Evolutionary conservation across 2,888 invertebrate genomes (phyloP).

Genomic region (Hypomecis atomaria): DNA sequence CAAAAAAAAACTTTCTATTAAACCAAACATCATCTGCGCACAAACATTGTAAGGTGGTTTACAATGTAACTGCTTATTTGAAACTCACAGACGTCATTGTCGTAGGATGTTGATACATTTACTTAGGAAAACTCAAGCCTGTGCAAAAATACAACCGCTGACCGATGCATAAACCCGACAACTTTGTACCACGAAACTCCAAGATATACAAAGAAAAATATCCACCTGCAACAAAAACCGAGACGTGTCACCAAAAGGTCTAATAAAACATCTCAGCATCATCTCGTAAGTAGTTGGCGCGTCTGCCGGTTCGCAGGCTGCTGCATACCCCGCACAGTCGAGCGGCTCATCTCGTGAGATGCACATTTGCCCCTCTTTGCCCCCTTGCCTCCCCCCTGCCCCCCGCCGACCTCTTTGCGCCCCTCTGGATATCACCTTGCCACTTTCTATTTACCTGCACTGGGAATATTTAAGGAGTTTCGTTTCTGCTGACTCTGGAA

Average conservation of each 20-base stretch:
- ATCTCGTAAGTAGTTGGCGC: conserved; percentile 24
- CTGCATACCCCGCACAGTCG: conserved; percentile 40
- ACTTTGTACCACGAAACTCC: neutral
- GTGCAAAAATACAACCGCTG: no score
- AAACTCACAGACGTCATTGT: no score
- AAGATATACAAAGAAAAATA: neutral
- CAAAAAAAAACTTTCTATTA: no score
- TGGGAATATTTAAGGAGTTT: conserved; percentile 25
- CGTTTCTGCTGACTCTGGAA: conserved; percentile 34
- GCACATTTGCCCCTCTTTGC: conserved; percentile 44
- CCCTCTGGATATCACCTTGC: conserved; percentile 43
- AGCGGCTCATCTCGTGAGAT: conserved; percentile 48
- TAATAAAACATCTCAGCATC: conserved; percentile 12
- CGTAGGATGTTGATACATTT: no score
- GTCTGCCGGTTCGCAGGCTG: conserved; percentile 32
- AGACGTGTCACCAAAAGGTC: conserved; percentile 6
- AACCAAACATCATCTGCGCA: no score
- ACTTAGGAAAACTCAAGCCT: no score
- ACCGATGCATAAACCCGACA: neutral
- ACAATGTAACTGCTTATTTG: no score
- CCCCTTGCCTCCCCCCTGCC: conserved; percentile 12
- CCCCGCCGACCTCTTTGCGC: conserved; percentile 41
- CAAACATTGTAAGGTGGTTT: no score
- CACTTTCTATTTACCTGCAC: conserved; percentile 35
- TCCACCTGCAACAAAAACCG: neutral